phyloP scores from a whole-genome alignment of 2,797 vertebrate genomes.

The Lemur catta region DNA sequence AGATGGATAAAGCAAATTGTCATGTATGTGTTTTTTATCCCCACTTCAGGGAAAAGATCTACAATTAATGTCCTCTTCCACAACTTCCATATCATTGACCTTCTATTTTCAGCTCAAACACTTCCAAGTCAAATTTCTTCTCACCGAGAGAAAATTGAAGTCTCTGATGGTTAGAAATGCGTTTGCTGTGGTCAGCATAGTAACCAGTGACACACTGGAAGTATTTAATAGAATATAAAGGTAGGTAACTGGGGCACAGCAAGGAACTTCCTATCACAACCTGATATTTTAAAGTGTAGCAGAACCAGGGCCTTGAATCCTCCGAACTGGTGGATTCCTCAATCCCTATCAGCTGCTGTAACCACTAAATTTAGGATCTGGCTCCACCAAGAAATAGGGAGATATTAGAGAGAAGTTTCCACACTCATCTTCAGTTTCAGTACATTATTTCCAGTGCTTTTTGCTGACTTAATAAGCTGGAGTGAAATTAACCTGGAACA shows the following conservation, averaged over 20 bases:
- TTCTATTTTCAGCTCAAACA: not conserved
- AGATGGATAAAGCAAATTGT: not conserved
- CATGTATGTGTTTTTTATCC: not conserved
- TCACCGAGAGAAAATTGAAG: not conserved
- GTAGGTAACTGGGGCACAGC: not conserved
- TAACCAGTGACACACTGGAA: not conserved
- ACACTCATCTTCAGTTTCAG: not conserved
- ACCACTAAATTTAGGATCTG: not conserved
- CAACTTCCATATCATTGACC: not conserved
- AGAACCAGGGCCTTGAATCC: not conserved
- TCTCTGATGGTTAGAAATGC: not conserved
- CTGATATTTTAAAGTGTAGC: not conserved
- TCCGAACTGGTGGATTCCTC: not conserved
- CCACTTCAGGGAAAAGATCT: not conserved
- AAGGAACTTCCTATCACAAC: not conserved
- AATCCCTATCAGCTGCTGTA: not conserved
- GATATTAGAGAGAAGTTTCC: not conserved
- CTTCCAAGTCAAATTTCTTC: not conserved
- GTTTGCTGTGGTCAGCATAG: not conserved
- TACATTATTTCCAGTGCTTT: not conserved
- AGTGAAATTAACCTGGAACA: not conserved
- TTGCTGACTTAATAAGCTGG: not conserved
- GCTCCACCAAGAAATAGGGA: not conserved
- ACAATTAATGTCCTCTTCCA: not conserved
- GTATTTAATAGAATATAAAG: not conserved